Evolutionary conservation across 2,888 invertebrate species (phyloP).

Genomic region (Phragmatobia fuliginosa): DNA sequence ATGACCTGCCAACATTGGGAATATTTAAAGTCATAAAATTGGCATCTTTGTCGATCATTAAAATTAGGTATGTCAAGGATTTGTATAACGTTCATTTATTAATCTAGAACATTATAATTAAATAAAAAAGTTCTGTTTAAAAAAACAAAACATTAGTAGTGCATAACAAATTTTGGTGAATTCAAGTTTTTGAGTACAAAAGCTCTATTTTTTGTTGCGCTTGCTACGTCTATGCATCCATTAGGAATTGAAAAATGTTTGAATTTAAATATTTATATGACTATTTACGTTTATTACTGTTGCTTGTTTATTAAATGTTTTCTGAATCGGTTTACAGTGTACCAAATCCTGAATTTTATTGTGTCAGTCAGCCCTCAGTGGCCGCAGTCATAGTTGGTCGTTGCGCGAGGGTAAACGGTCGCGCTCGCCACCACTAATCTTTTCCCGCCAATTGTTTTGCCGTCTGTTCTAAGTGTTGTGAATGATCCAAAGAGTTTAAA

Average conservation of each 20-base stretch:
- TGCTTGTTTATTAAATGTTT: constrained; percentile 43
- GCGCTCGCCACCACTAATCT: constrained; percentile 58
- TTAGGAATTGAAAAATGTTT: background rate
- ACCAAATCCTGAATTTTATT: constrained; percentile 73
- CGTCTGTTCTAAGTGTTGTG: constrained; percentile 38
- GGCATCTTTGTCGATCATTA: background rate
- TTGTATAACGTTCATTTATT: background rate
- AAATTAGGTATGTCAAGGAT: background rate
- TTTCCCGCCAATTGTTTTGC: constrained; percentile 56
- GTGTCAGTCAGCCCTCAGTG: constrained; percentile 76
- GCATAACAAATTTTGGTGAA: background rate
- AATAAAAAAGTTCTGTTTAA: background rate
- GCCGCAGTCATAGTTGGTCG: constrained; percentile 65
- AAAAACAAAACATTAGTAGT: background rate
- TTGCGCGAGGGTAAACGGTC: constrained; percentile 69
- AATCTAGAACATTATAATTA: background rate
- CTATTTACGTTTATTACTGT: background rate
- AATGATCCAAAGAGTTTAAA: constrained; percentile 17
- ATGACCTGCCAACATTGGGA: background rate
- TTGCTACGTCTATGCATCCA: background rate
- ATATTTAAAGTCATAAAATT: background rate
- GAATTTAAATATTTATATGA: background rate
- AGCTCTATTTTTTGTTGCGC: background rate
- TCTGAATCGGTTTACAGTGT: constrained; percentile 60
- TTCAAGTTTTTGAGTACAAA: background rate